Conservation (phyloP, 2,113 vertebrate genomes). For the Oryzias woworae region DNA sequence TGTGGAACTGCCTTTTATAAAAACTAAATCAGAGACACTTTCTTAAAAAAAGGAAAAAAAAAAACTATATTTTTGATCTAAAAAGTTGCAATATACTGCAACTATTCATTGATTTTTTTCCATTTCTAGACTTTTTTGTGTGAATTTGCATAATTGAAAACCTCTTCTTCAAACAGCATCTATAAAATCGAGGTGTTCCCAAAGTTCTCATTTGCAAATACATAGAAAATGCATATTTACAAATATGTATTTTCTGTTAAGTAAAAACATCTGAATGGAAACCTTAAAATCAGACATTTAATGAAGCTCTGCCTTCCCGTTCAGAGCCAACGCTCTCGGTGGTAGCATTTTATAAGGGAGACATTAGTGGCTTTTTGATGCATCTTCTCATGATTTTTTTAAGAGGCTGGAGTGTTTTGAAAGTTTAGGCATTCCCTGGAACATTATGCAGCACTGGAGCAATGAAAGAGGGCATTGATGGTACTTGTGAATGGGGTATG, state of each 20-base stretch:
- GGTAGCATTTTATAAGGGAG: slow-evolving; percentile 8
- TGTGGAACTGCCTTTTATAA: slow-evolving; percentile 56
- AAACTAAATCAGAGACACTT: slow-evolving; percentile 50
- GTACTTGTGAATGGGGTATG: too few species aligned
- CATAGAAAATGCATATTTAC: slow-evolving; percentile 80
- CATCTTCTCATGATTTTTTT: too few species aligned
- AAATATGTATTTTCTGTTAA: slow-evolving; percentile 61
- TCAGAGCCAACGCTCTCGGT: slow-evolving; percentile 24
- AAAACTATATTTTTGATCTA: slow-evolving; percentile 27
- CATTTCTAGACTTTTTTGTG: slow-evolving; percentile 54
- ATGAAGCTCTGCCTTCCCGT: slow-evolving; percentile 27
- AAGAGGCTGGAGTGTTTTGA: too few species aligned
- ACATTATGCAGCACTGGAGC: too few species aligned
- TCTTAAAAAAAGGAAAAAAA: slow-evolving; percentile 26
- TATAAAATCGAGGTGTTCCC: slow-evolving; percentile 74
- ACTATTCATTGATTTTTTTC: slow-evolving; percentile 50
- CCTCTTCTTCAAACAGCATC: slow-evolving; percentile 72
- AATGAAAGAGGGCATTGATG: too few species aligned
- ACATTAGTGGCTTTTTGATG: slow-evolving; percentile 6
- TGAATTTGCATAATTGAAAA: slow-evolving; percentile 77
- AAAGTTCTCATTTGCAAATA: slow-evolving; percentile 75
- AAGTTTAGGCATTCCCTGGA: too few species aligned
- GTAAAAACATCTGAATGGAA: slow-evolving; percentile 40
- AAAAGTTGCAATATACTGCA: slow-evolving; percentile 53
- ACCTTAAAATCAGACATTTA: slow-evolving; percentile 1